Evolutionary conservation across 2,888 invertebrate species (phyloP).

Genomic region (Calameuta pallipes): DNA sequence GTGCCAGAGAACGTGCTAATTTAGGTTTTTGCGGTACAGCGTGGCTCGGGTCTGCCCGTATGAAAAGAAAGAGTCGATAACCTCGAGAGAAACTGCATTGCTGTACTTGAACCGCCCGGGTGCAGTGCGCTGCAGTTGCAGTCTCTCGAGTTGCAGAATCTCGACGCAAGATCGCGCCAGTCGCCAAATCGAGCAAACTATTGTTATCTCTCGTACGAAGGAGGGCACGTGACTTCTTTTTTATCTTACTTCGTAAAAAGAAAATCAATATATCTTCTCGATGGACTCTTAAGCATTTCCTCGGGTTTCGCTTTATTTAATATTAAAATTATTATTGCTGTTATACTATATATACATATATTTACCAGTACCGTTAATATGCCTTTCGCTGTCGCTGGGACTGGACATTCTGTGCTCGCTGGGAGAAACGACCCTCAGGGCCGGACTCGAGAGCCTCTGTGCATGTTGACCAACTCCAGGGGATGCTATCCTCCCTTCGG

Average conservation of each 20-base stretch:
- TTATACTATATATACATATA: constrained; percentile 8
- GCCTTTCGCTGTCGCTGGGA: constrained; percentile 56
- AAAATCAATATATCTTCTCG: neutral
- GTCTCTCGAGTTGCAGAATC: neutral
- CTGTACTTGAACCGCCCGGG: neutral
- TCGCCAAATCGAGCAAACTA: neutral
- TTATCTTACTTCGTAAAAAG: neutral
- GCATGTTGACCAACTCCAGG: constrained; percentile 30
- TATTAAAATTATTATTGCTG: neutral
- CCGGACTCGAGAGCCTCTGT: constrained; percentile 35
- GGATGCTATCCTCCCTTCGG: constrained; percentile 45
- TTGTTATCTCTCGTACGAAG: neutral
- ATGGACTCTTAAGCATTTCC: neutral
- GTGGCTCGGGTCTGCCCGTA: neutral
- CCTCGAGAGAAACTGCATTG: neutral
- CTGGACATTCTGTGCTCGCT: constrained; percentile 56
- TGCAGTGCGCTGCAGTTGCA: neutral
- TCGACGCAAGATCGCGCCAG: neutral
- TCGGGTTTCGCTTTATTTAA: neutral
- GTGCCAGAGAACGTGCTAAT: neutral
- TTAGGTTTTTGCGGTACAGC: neutral
- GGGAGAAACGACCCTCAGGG: constrained; percentile 49
- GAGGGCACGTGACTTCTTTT: neutral
- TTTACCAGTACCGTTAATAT: constrained; percentile 53
- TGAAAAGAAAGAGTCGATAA: neutral